These are phyloP conservation scores for Sanderia malayensis DNA, from an alignment of 30 jellyfish, hydroid and myxozoan genomes.

Conservation along the genomic window DNA sequence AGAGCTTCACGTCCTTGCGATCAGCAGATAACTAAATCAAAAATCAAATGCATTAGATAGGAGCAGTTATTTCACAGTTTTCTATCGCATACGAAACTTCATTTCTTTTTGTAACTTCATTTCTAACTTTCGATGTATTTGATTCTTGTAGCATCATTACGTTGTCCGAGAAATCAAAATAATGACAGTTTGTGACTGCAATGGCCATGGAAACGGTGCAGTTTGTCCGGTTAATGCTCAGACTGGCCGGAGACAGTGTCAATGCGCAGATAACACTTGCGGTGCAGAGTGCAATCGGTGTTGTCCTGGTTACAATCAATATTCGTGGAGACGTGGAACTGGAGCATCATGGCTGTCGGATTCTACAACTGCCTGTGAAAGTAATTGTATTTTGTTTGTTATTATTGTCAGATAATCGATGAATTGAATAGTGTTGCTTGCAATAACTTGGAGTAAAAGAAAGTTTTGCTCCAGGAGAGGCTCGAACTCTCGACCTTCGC, in stretches of 20 bases:
- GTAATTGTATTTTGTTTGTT: slow-evolving; percentile 30
- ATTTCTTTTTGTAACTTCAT: no score
- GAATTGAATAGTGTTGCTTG: neutral
- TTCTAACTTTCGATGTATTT: no score
- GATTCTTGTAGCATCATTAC: slow-evolving; percentile 79
- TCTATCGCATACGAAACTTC: no score
- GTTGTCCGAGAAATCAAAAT: slow-evolving; percentile 70
- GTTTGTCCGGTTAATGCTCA: slow-evolving; percentile 71
- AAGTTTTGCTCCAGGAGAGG: no score
- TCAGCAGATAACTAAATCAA: no score
- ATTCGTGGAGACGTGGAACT: slow-evolving; percentile 81
- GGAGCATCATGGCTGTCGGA: slow-evolving; percentile 84
- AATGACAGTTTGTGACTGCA: slow-evolving; percentile 85
- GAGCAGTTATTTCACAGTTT: no score
- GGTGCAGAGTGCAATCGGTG: slow-evolving; percentile 85
- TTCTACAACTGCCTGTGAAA: slow-evolving; percentile 78
- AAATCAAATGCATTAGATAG: no score
- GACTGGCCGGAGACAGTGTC: slow-evolving; percentile 77
- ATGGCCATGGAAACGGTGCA: slow-evolving; percentile 93
- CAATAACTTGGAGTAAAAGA: no score
- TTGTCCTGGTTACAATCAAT: slow-evolving; percentile 92
- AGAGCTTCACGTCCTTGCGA: no score
- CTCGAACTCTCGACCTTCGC: no score
- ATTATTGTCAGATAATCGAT: neutral
- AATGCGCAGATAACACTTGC: slow-evolving; percentile 86